phyloP scores from a whole-genome alignment of 2,113 vertebrate species.

The Ochotona curzoniae region DNA sequence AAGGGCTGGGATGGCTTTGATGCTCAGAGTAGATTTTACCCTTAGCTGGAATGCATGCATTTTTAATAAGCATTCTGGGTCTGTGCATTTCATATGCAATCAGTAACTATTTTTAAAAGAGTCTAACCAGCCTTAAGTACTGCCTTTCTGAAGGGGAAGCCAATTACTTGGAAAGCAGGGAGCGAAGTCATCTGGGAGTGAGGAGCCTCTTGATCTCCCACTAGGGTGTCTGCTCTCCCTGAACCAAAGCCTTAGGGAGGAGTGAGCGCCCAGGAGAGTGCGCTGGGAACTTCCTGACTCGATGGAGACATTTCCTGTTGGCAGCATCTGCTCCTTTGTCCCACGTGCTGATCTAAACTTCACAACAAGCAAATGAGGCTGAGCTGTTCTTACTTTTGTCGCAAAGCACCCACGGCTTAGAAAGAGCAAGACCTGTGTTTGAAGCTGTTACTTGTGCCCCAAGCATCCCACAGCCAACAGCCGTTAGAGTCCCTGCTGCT shows the following conservation, averaged over 20 bases:
- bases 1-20: neutral
- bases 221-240: neutral
- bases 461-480: too few relatives aligned
- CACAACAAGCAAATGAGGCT: neutral
- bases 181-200: neutral
- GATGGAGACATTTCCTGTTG: neutral
- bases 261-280: neutral
- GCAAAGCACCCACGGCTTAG: too few relatives aligned
- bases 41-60: neutral
- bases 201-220: neutral
- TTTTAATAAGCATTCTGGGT: constrained; percentile 34
- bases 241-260: neutral
- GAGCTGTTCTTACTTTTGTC: neutral
- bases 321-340: neutral
- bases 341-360: neutral
- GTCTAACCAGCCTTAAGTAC: neutral
- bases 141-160: neutral
- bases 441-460: too few relatives aligned
- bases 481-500: too few relatives aligned
- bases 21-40: neutral
- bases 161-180: neutral
- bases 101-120: constrained; percentile 46
- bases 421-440: too few relatives aligned
- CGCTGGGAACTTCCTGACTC: neutral
- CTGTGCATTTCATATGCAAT: constrained; percentile 5